phyloP scores from a whole-genome alignment of 2,888 invertebrate genomes.

The Pandemis heparana region DNA sequence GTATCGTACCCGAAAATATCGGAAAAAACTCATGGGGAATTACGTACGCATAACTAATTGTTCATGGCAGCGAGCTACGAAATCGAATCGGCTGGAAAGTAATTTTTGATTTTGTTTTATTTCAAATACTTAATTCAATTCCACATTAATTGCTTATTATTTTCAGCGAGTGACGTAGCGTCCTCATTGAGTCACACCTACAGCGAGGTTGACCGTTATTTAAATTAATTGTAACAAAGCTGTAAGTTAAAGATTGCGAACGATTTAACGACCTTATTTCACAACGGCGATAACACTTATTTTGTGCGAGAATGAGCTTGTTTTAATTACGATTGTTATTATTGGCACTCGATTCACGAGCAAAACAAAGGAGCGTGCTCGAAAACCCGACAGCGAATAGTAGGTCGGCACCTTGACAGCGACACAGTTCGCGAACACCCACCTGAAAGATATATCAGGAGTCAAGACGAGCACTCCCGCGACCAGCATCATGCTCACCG shows the following conservation, averaged over 20 bases:
- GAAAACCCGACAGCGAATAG: slow-evolving; percentile 29
- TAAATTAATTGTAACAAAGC: slow-evolving; percentile 39
- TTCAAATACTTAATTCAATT: not conserved
- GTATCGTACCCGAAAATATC: slow-evolving; percentile 9
- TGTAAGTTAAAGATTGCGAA: slow-evolving; percentile 29
- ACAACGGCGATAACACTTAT: slow-evolving; percentile 30
- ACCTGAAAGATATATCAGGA: slow-evolving; percentile 79
- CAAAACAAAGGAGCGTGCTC: slow-evolving; percentile 39
- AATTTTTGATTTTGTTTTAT: slow-evolving; percentile 16
- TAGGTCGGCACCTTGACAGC: slow-evolving; percentile 40
- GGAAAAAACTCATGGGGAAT: slow-evolving; percentile 18
- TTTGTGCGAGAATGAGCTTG: slow-evolving; percentile 31
- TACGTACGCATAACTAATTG: slow-evolving; percentile 15
- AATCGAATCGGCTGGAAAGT: slow-evolving; percentile 18
- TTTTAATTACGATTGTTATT: slow-evolving; percentile 39
- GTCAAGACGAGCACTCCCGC: slow-evolving; percentile 81
- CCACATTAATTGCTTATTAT: slow-evolving; percentile 22
- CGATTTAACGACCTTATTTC: slow-evolving; percentile 35
- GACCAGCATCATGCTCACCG: slow-evolving; percentile 72
- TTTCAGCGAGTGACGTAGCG: slow-evolving; percentile 19
- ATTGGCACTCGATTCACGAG: slow-evolving; percentile 21
- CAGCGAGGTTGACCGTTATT: slow-evolving; percentile 32
- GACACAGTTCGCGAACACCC: slow-evolving; percentile 59
- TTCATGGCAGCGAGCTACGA: slow-evolving; percentile 13
- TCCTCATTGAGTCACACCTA: slow-evolving; percentile 37